Percentiles rank a stretch among this genome's conserved stretches.
phyloP scores from a whole-genome alignment of 2,888 invertebrate genomes.

The Nephrotoma flavescens region DNA sequence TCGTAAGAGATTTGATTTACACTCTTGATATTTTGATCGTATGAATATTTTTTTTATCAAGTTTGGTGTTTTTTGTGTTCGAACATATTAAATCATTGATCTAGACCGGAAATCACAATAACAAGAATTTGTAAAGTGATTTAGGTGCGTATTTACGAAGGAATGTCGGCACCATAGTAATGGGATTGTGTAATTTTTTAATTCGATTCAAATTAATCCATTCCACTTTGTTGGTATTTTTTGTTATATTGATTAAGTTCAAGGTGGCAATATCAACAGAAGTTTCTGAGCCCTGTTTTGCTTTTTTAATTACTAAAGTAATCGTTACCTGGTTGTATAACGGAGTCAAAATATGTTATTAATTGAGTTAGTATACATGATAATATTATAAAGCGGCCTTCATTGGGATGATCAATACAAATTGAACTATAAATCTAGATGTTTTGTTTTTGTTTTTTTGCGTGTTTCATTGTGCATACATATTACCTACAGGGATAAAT shows the following conservation, averaged over 20 bases:
- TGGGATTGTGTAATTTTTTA: neutral
- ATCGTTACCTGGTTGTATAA: neutral
- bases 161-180: neutral
- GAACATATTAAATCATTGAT: neutral
- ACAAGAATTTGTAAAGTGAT: neutral
- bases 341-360: too few relatives aligned
- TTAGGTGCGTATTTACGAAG: neutral
- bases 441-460: neutral
- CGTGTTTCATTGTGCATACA: neutral
- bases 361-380: neutral
- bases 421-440: neutral
- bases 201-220: neutral
- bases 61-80: too few relatives aligned
- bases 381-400: neutral
- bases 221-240: neutral
- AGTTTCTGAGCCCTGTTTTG: neutral
- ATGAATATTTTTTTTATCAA: neutral
- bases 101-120: neutral
- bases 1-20: neutral
- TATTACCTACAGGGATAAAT: neutral
- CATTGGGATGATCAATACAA: neutral
- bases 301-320: neutral
- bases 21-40: neutral
- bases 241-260: neutral
- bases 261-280: neutral